Percentiles rank a stretch among this genome's conserved stretches.
Evolutionary conservation across 2,113 vertebrate genomes (phyloP).

Genomic region (Pogonocichla stellata): DNA sequence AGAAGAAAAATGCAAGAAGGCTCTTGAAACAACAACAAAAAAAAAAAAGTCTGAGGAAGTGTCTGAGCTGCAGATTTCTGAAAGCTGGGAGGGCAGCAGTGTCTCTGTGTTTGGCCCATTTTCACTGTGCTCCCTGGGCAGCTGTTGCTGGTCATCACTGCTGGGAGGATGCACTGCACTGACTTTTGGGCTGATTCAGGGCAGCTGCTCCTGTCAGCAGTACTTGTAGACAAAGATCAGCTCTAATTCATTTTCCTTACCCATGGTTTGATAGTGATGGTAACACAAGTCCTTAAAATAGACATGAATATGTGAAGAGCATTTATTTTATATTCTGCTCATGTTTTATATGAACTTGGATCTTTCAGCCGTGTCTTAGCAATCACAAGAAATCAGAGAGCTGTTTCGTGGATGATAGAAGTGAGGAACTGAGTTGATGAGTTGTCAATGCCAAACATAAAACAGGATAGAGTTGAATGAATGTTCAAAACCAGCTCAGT

Average conservation of each 20-base stretch:
- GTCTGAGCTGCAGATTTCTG: not conserved
- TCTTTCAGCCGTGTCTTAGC: not conserved
- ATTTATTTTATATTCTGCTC: not conserved
- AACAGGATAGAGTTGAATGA: not conserved
- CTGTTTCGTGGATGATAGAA: not conserved
- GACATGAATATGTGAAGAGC: not conserved
- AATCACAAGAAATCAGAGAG: slow-evolving; percentile 36
- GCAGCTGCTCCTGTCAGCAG: not conserved
- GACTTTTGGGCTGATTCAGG: not conserved
- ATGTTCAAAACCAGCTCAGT: not conserved
- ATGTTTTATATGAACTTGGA: not conserved
- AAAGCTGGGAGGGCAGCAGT: not conserved
- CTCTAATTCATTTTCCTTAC: not conserved
- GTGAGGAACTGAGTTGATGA: not conserved
- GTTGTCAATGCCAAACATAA: not conserved
- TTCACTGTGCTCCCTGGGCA: not conserved
- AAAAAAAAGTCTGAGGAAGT: not conserved
- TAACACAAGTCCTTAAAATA: not conserved
- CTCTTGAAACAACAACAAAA: not conserved
- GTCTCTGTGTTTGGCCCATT: not conserved
- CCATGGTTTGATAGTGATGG: not conserved
- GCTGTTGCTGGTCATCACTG: not conserved
- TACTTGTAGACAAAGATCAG: not conserved
- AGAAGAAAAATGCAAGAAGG: not conserved
- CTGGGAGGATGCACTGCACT: not conserved